A percentile compares a stretch with the other conserved stretches of the same genome.
Evolutionary conservation across 1,140 invertebrate species (phyloP).

Genomic region (Pentalonia nigronervosa): DNA sequence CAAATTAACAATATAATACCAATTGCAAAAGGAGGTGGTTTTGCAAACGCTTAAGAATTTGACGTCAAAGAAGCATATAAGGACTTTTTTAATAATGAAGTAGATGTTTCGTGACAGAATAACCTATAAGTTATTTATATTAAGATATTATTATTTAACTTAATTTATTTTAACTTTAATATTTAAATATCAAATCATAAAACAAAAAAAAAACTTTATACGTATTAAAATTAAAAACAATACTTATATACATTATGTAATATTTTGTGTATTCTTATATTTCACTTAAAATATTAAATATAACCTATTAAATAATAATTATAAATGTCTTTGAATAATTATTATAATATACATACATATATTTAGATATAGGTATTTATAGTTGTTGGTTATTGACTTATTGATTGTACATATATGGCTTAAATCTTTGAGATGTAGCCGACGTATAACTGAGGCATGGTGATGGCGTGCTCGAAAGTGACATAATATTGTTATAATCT

Average conservation of each 20-base stretch:
- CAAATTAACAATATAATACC: not conserved
- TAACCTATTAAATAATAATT: not conserved
- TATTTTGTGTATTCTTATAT: not conserved
- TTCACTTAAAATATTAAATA: constrained; percentile 3
- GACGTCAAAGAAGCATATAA: not conserved
- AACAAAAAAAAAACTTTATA: not conserved
- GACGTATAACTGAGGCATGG: not conserved
- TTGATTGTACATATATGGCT: not conserved
- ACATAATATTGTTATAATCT: not conserved
- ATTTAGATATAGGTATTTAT: not conserved
- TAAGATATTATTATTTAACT: not conserved
- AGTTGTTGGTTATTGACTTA: not conserved
- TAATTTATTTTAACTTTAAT: not conserved
- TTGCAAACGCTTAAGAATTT: not conserved
- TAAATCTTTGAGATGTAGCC: not conserved
- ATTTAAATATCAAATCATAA: not conserved
- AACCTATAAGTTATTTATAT: not conserved
- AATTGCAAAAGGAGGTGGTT: constrained; percentile 8
- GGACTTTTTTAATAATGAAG: constrained; percentile 8
- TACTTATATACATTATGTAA: not conserved
- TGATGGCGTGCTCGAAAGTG: not conserved
- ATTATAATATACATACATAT: constrained; percentile 2
- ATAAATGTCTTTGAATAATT: not conserved
- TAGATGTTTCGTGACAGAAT: not conserved
- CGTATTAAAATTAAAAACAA: not conserved